These are phyloP conservation scores for Leptobrachium leishanense DNA, from an alignment of 2,113 vertebrate genomes.

Conservation along the genomic window DNA sequence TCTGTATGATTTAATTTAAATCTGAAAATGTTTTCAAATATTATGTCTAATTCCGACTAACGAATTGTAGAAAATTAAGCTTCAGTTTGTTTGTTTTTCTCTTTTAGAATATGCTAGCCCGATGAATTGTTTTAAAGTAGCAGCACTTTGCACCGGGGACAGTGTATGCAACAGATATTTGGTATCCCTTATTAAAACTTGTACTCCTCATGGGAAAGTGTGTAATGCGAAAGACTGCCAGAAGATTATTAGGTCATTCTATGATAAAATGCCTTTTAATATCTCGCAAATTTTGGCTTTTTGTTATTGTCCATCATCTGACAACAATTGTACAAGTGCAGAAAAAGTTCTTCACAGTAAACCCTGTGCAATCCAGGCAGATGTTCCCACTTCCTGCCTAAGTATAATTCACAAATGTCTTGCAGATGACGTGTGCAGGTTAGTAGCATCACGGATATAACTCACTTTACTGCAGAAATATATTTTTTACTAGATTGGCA, in stretches of 20 bases:
- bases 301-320: constrained; percentile 74
- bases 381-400: constrained; percentile 70
- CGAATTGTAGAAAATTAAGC: neutral
- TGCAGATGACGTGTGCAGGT: constrained; percentile 78
- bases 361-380: constrained; percentile 63
- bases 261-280: constrained; percentile 70
- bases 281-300: constrained; percentile 80
- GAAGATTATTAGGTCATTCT: constrained; percentile 71
- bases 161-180: constrained; percentile 78
- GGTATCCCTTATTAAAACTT: constrained; percentile 74
- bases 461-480: too few species aligned
- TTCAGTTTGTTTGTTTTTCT: constrained; percentile 44
- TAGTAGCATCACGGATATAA: constrained; percentile 27
- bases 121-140: constrained; percentile 74
- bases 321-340: constrained; percentile 73
- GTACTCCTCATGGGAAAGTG: constrained; percentile 59
- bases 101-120: constrained; percentile 61
- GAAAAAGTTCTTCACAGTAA: constrained; percentile 73
- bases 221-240: constrained; percentile 76
- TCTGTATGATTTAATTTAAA: too few species aligned
- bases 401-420: constrained; percentile 71
- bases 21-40: too few species aligned
- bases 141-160: constrained; percentile 73
- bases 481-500: too few species aligned
- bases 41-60: too few species aligned